Evolutionary conservation across 2,888 invertebrate genomes (phyloP), one percentile per base, ranked within the genome.

Genomic region (Pyrgus malvae): DNA sequence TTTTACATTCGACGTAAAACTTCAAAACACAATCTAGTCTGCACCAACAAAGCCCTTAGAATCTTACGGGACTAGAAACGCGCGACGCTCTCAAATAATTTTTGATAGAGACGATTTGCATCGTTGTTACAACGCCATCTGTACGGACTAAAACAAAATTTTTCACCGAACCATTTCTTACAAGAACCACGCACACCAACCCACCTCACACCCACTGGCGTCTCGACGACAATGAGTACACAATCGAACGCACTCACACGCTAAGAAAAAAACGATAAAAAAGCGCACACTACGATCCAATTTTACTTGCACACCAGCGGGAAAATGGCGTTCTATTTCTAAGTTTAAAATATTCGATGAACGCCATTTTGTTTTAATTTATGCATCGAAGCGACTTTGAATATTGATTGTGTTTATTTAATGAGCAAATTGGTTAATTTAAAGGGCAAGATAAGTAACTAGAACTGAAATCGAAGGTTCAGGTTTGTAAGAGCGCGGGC

Each of bases 171-270:
- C 82, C 83, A 84, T 89, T 88, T 90, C 89, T 90, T 89, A 84
- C 80, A 90, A 90, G 90, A 90, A 84, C 79, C 70, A 53, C 82
- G 79, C 82, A 83, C 84, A 40, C 51, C 31, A 41, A 56, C 63
- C 73, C 73, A 76, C 57, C 61, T 67, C 68, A 60, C 79, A 67
- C 75, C 76, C 80, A 67, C 64, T 17, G 14, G 27, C 55, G 54
- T 59, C 50, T 27, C 25, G 21, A 40, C 60, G 48, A 53, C 62
- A 40, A 50, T 56, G 58, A 56, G 56, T 69, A 83, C 79, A 90
- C 87, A 88, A 88, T 86, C 81, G 83, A 85, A 86, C 80, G 80
- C 85, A 88, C 89, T 78, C 89, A 89, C 88, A 89, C 90, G 74
- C 68, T 65, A 74, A 81, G 84, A 87, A 87, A 89, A 88, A 90